These are phyloP conservation scores for Buathra laborator DNA, from an alignment of 2,888 invertebrate species.

Conservation along the genomic window DNA sequence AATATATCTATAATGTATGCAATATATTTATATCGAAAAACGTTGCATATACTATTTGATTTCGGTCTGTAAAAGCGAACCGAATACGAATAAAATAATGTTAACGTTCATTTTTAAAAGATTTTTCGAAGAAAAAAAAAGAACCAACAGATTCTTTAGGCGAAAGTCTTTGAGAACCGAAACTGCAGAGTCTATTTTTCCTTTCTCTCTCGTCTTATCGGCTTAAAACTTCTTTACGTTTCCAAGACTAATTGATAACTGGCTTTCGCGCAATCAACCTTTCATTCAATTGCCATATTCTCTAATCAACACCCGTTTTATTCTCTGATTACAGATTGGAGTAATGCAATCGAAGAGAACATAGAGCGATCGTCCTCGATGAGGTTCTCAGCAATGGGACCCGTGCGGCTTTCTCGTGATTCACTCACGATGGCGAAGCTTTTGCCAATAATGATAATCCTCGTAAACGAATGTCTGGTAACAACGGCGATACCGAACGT, in stretches of 20 bases:
- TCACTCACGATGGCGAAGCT: slow-evolving; percentile 68
- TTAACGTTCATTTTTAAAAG: too few species aligned
- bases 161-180: background rate
- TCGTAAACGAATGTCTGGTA: slow-evolving; percentile 57
- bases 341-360: slow-evolving; percentile 78
- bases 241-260: slow-evolving; percentile 56
- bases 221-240: background rate
- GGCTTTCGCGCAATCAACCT: slow-evolving; percentile 42
- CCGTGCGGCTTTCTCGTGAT: slow-evolving; percentile 72
- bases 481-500: slow-evolving; percentile 72
- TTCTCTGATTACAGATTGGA: slow-evolving; percentile 78
- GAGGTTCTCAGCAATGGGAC: slow-evolving; percentile 76
- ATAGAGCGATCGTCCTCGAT: slow-evolving; percentile 69
- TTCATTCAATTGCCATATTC: background rate
- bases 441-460: slow-evolving; percentile 64
- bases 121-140: too few species aligned
- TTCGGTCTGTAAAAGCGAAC: too few species aligned
- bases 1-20: too few species aligned
- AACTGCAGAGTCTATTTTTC: slow-evolving; percentile 23
- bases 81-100: too few species aligned
- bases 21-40: too few species aligned
- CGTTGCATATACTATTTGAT: too few species aligned
- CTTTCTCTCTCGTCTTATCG: background rate
- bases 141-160: background rate
- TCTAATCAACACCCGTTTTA: slow-evolving; percentile 46